A percentile compares a stretch with the other conserved stretches of the same genome.
Conservation (phyloP, 2,797 vertebrate species). For the Parotocinclus haroldoi region DNA sequence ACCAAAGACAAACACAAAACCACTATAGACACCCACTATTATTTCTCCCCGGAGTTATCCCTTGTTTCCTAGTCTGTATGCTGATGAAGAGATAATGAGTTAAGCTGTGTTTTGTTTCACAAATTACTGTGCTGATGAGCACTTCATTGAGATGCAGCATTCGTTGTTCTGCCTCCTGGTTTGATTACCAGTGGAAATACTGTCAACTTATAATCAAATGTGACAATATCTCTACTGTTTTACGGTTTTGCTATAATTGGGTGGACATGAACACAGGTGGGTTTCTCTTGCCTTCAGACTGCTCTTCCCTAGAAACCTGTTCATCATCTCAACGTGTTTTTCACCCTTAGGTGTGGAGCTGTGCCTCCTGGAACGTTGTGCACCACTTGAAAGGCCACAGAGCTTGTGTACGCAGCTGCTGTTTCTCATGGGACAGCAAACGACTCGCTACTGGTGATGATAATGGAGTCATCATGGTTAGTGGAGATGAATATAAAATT, state of each 20-base stretch:
- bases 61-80: conserved; percentile 42
- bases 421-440: conserved; percentile 79
- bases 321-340: conserved; percentile 23
- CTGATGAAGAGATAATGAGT: conserved; percentile 27
- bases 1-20: no score
- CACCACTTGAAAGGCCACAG: conserved; percentile 77
- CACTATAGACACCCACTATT: no score
- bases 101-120: conserved; percentile 30
- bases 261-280: neutral
- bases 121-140: conserved; percentile 51
- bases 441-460: conserved; percentile 90
- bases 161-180: conserved; percentile 36
- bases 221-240: no score
- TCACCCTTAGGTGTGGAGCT: conserved; percentile 81
- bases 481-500: conserved; percentile 37
- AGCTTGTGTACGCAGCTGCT: conserved; percentile 88
- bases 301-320: neutral
- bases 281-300: no score
- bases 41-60: conserved; percentile 50
- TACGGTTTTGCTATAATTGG: neutral
- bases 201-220: neutral
- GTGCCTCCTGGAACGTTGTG: conserved; percentile 68
- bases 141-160: conserved; percentile 62
- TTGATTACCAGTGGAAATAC: conserved; percentile 8
- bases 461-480: conserved; percentile 90